Base-by-base conservation (phyloP, 2,888 invertebrate genomes). In the Mycogona germanica region DNA sequence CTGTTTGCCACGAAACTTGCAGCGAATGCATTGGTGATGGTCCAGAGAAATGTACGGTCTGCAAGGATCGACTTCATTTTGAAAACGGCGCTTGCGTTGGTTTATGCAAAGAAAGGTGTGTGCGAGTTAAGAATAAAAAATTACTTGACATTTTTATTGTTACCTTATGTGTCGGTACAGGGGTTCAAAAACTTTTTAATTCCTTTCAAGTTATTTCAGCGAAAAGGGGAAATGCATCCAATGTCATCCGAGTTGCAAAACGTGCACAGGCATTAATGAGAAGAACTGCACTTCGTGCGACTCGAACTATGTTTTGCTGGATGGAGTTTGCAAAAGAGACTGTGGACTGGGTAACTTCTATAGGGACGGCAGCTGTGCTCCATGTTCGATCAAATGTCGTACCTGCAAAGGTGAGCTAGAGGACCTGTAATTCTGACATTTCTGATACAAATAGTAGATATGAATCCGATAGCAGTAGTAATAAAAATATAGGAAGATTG, bases 181-280 rank as follows among this genome's bases (percentile, higher is more conserved):
- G 40, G 19, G 25, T 17, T 21, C 14, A 4, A 7, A 3, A 17
- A 19, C 26, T 41, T 26, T 6, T 44, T 44, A 29, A 3, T 44
- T 7, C n/a, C 12, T 14, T n/a, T n/a, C n/a, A n/a, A 44, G 45
- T 44, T 26, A 28, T 44, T 44, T 44, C 45, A 44, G 30, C 12
- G 45, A 26, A 19, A 44, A 29, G 28, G 45, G 45, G 30, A 41
- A 57, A 26, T 88, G 88, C 68, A 75, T 86, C 62, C 76, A 77
- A 58, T 89, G 89, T 69, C 80, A 84, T 1, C 76, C 79, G 0
- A 87, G 87, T 44, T 89, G 88, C 68, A 74, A 77, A 41, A 78
- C 81, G 50, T 89, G 89, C 68, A 76, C 76, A 55, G 81, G 78
- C 60, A 76, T 78, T 60, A 78, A 78, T 21, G 51, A 53, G 9